Evolutionary conservation across 2,113 vertebrate genomes (phyloP).

Genomic region (Lepisosteus osseus): DNA sequence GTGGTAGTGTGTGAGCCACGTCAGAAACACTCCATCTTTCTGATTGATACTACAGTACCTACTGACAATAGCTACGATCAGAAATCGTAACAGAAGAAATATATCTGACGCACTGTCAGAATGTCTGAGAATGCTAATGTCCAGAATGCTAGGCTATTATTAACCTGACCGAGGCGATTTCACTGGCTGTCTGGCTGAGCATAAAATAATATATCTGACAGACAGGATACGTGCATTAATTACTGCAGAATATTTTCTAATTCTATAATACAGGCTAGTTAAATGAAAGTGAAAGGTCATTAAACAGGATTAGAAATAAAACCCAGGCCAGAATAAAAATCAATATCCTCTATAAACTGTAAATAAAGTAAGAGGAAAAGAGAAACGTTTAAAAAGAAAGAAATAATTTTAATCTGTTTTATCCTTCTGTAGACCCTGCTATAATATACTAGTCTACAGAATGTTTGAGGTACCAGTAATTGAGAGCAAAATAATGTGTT

Average conservation of each 20-base stretch:
- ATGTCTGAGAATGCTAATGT: neutral
- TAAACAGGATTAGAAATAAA: slow-evolving; percentile 57
- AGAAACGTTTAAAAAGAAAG: slow-evolving; percentile 25
- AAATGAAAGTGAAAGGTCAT: slow-evolving; percentile 66
- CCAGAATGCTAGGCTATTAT: neutral
- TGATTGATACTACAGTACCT: too few relatives aligned
- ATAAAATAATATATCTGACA: slow-evolving; percentile 51
- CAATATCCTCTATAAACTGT: slow-evolving; percentile 31
- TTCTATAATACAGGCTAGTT: slow-evolving; percentile 46
- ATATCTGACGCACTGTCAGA: too few relatives aligned
- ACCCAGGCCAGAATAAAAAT: slow-evolving; percentile 43
- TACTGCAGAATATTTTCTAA: slow-evolving; percentile 54
- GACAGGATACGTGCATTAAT: slow-evolving; percentile 60
- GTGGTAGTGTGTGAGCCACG: too few relatives aligned
- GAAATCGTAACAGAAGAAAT: too few relatives aligned
- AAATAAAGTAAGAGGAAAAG: neutral
- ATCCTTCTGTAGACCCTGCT: slow-evolving; percentile 19
- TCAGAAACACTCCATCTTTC: too few relatives aligned
- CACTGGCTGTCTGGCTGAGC: slow-evolving; percentile 43
- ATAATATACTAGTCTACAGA: neutral
- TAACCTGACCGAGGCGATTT: neutral
- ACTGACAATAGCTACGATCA: too few relatives aligned
- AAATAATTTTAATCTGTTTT: neutral
- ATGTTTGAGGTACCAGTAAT: slow-evolving; percentile 20
- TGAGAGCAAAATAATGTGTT: slow-evolving; percentile 21